Percentiles rank a stretch among this genome's conserved stretches.
Conservation (phyloP, 2,113 vertebrate genomes). For the Henicopernis longicauda region DNA sequence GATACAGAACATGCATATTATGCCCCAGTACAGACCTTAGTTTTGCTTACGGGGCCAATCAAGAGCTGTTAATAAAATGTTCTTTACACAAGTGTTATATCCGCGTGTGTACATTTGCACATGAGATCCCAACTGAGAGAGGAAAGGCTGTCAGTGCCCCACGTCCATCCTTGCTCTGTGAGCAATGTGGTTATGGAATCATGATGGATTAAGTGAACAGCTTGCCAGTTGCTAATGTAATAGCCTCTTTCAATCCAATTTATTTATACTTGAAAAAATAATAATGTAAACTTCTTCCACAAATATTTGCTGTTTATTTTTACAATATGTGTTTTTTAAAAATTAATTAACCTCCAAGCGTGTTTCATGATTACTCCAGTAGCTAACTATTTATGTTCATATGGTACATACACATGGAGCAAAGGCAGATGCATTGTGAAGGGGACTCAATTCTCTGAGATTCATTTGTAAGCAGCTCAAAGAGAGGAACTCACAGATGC, state of each 20-base stretch:
- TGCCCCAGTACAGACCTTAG: background rate
- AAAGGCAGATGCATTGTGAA: background rate
- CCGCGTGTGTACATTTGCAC: background rate
- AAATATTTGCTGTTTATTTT: background rate
- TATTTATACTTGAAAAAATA: conserved; percentile 9
- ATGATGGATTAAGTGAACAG: background rate
- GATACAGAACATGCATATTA: background rate
- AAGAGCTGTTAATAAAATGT: background rate
- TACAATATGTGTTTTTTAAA: background rate
- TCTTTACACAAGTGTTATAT: background rate
- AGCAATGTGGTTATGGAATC: background rate
- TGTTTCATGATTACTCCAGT: background rate
- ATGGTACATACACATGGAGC: background rate
- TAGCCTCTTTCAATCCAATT: background rate
- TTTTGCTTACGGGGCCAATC: background rate
- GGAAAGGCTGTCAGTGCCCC: background rate
- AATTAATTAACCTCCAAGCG: background rate
- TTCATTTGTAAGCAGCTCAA: background rate
- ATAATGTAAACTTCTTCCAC: background rate
- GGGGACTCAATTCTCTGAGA: background rate
- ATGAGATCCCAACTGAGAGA: background rate
- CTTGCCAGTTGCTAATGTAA: background rate
- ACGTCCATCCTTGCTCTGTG: background rate
- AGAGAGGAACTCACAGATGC: background rate
- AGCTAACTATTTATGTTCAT: background rate